Conservation (phyloP, 1,140 invertebrate genomes). For the Kradibia gibbosae region DNA sequence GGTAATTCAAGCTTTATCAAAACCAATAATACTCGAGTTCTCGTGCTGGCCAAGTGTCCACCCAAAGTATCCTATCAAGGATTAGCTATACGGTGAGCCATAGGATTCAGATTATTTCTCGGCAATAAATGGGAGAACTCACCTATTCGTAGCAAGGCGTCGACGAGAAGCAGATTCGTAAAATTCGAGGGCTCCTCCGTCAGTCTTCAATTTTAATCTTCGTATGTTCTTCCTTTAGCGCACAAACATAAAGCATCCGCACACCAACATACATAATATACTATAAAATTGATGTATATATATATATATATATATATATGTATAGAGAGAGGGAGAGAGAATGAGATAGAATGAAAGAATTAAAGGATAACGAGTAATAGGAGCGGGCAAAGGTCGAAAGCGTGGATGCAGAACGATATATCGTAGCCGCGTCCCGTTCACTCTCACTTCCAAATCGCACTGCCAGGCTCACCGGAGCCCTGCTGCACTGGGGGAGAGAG, state of each 20-base stretch:
- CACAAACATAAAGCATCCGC: neutral
- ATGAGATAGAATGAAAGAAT: too few relatives aligned
- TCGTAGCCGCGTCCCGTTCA: neutral
- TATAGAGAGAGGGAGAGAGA: too few relatives aligned
- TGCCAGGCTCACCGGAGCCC: too few relatives aligned
- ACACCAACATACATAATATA: too few relatives aligned
- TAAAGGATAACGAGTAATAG: neutral
- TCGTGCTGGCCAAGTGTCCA: too few relatives aligned
- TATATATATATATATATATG: neutral
- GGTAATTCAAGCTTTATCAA: too few relatives aligned
- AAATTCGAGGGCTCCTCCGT: neutral
- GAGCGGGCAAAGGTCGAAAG: neutral
- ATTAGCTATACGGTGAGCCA: too few relatives aligned
- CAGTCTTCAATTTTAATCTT: conserved; percentile 26
- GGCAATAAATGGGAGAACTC: neutral
- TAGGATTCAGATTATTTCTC: too few relatives aligned
- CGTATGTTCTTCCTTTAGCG: neutral
- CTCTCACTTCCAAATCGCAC: neutral
- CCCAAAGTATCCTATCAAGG: too few relatives aligned
- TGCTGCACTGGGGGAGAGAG: neutral
- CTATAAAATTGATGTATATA: too few relatives aligned
- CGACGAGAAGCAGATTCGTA: neutral
- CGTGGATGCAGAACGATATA: neutral
- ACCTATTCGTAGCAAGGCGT: conserved; percentile 21
- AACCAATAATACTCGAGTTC: too few relatives aligned